These are phyloP conservation scores for Stigmatopora argus DNA, from an alignment of 2,113 vertebrate species.

Conservation along the genomic window DNA sequence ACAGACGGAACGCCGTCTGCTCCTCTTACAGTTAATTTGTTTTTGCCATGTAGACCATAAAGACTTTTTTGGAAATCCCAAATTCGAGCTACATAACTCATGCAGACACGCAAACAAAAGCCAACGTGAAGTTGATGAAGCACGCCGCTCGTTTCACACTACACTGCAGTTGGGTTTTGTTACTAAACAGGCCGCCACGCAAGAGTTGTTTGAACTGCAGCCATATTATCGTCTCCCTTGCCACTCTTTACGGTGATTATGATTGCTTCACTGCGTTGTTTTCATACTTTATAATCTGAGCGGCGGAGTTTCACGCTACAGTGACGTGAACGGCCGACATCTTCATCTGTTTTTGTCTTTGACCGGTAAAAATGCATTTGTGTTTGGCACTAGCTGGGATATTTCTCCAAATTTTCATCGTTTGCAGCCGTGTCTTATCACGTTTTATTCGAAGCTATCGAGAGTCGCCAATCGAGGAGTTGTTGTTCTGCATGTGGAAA, in stretches of 20 bases:
- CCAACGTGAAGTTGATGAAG: slow-evolving; percentile 20
- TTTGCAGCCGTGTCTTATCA: too few relatives aligned
- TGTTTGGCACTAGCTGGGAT: too few relatives aligned
- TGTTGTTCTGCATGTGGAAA: too few relatives aligned
- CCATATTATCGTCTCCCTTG: slow-evolving; percentile 1
- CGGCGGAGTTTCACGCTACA: too few relatives aligned
- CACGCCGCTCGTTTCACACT: slow-evolving; percentile 20
- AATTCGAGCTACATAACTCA: slow-evolving; percentile 17
- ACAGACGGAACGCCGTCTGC: slow-evolving; percentile 34
- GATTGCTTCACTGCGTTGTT: neutral
- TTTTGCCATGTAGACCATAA: slow-evolving; percentile 26
- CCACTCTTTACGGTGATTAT: neutral
- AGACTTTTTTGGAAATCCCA: slow-evolving; percentile 9
- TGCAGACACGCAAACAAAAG: slow-evolving; percentile 33
- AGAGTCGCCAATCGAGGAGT: too few relatives aligned
- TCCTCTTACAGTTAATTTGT: slow-evolving; percentile 22
- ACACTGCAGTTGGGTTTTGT: slow-evolving; percentile 17
- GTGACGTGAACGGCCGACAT: too few relatives aligned
- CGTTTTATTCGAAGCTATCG: too few relatives aligned
- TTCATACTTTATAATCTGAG: neutral
- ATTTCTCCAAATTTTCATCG: too few relatives aligned
- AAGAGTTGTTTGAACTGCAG: neutral
- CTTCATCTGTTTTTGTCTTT: too few relatives aligned
- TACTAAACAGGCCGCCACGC: slow-evolving; percentile 8
- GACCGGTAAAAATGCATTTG: too few relatives aligned